Conservation (phyloP, 2,113 vertebrate genomes). For the Romanogobio albipinnatus region DNA sequence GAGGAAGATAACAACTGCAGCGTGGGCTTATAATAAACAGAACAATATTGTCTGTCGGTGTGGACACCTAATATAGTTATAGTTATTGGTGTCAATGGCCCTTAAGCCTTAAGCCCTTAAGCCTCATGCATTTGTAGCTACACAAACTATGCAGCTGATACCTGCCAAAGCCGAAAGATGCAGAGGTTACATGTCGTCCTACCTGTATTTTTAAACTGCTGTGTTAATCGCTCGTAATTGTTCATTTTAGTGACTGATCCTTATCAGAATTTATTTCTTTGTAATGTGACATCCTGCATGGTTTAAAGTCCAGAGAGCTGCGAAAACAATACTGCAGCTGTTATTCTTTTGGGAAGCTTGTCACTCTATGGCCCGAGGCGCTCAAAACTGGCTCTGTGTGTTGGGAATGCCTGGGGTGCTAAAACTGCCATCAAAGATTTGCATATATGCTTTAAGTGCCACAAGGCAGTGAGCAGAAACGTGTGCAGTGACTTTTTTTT, state of each 20-base stretch:
- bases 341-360: not conserved
- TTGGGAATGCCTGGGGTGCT: conserved; percentile 51
- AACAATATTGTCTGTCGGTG: not conserved
- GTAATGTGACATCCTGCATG: conserved; percentile 50
- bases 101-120: not conserved
- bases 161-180: not conserved
- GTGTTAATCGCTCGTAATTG: not conserved
- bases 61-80: not conserved
- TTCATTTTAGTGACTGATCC: not conserved
- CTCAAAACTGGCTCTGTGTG: conserved; percentile 65
- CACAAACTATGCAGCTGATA: not conserved
- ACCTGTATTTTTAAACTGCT: not conserved
- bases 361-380: conserved; percentile 51
- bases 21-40: not conserved
- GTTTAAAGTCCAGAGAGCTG: conserved; percentile 47
- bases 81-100: not conserved
- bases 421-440: conserved; percentile 39
- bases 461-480: conserved; percentile 22
- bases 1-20: not conserved
- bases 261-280: conserved; percentile 28
- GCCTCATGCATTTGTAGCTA: not conserved
- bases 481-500: not conserved
- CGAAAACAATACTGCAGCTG: conserved; percentile 22
- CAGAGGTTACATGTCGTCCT: not conserved
- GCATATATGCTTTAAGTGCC: conserved; percentile 45